phyloP scores from a whole-genome alignment of 2,888 invertebrate genomes.

The Athalia rosae region DNA sequence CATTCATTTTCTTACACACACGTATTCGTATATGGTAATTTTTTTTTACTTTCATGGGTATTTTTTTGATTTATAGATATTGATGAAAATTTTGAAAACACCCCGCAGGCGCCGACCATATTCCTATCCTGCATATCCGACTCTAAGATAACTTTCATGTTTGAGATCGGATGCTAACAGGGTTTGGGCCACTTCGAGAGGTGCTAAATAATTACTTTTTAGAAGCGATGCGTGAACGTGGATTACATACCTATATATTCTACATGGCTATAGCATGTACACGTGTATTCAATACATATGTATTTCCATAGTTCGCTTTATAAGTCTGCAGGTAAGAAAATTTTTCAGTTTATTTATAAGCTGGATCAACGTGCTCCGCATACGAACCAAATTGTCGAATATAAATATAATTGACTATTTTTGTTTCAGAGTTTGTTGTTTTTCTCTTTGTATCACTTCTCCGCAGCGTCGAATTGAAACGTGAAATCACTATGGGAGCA shows the following conservation, averaged over 20 bases:
- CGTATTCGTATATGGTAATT: neutral
- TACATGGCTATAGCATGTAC: too few relatives aligned
- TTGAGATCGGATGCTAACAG: slow-evolving; percentile 55
- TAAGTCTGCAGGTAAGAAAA: too few relatives aligned
- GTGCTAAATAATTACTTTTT: slow-evolving; percentile 61
- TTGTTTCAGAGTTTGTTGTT: neutral
- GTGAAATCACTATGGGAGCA: slow-evolving; percentile 7
- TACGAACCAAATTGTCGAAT: too few relatives aligned
- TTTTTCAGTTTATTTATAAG: too few relatives aligned
- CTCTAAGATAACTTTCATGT: slow-evolving; percentile 48
- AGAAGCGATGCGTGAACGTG: slow-evolving; percentile 47
- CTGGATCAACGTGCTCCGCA: too few relatives aligned
- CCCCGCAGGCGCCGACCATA: slow-evolving; percentile 2
- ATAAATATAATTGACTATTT: too few relatives aligned
- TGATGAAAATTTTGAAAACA: slow-evolving; percentile 20
- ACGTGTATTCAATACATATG: too few relatives aligned
- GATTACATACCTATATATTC: too few relatives aligned
- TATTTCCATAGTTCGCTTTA: neutral
- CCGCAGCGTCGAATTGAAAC: too few relatives aligned
- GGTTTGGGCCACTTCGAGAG: slow-evolving; percentile 52
- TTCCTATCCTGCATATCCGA: too few relatives aligned
- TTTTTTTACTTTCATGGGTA: neutral
- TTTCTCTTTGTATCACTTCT: neutral
- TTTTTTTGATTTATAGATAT: neutral
- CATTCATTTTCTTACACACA: neutral